Percentiles rank a stretch among this genome's conserved stretches.
Conservation (phyloP, 2,888 invertebrate species). For the Leptura quadrifasciata region DNA sequence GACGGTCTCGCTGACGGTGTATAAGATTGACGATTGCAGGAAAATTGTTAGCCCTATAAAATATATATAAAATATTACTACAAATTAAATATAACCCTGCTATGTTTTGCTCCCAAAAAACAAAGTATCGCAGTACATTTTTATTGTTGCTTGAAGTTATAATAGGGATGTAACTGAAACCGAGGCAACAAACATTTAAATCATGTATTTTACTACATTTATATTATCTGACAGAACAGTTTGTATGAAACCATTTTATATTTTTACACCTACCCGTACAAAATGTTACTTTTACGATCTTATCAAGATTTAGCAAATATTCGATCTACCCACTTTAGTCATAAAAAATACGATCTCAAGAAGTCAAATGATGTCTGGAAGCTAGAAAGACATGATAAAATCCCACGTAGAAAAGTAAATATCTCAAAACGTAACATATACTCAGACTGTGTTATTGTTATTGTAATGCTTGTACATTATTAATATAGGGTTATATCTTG, state of each 20-base stretch:
- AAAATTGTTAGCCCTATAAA: no score
- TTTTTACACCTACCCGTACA: slow-evolving; percentile 24
- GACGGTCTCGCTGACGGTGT: no score
- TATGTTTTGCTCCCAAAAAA: background rate
- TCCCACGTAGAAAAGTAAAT: slow-evolving; percentile 13
- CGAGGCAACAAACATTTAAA: slow-evolving; percentile 11
- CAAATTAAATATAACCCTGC: background rate
- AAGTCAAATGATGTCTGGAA: slow-evolving; percentile 14
- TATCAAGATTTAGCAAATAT: slow-evolving; percentile 36
- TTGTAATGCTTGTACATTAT: background rate
- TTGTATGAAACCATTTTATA: slow-evolving; percentile 10
- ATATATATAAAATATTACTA: no score
- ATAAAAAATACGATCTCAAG: slow-evolving; percentile 4
- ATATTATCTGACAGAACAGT: slow-evolving; percentile 20
- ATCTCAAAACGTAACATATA: background rate
- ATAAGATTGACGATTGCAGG: no score
- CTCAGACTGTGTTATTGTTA: slow-evolving; percentile 5
- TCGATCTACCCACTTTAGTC: slow-evolving; percentile 30
- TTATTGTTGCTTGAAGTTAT: background rate
- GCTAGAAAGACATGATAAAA: slow-evolving; percentile 2
- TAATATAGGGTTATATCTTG: no score
- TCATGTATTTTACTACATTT: slow-evolving; percentile 21
- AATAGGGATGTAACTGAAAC: slow-evolving; percentile 1
- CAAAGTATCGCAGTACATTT: background rate
- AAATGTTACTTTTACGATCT: slow-evolving; percentile 32